These are phyloP conservation scores for Drosophila paracracens DNA, from an alignment of 2,888 invertebrate genomes.

Conservation along the genomic window DNA sequence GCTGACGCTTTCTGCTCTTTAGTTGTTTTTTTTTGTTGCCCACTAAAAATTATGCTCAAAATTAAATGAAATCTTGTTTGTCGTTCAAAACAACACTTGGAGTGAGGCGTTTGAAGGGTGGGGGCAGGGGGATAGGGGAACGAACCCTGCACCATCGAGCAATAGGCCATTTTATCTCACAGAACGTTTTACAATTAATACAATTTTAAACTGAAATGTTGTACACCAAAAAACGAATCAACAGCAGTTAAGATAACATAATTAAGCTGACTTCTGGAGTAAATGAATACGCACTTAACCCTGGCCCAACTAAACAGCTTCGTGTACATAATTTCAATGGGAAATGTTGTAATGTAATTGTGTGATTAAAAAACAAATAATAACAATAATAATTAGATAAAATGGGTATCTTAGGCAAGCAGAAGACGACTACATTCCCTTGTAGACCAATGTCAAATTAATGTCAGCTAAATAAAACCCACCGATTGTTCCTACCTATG, in stretches of 20 bases:
- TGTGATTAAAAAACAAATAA: background rate
- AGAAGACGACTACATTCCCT: background rate
- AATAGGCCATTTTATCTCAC: background rate
- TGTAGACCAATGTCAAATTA: background rate
- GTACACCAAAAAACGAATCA: background rate
- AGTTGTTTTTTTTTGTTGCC: constrained; percentile 42
- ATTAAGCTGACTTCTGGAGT: background rate
- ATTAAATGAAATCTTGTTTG: constrained; percentile 70
- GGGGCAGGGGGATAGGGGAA: no score
- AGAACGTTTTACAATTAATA: constrained; percentile 4
- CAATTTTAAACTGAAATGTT: background rate
- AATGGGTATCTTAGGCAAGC: background rate
- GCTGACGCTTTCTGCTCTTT: constrained; percentile 60
- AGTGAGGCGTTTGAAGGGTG: background rate
- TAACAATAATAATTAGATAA: background rate
- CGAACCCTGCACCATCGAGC: background rate
- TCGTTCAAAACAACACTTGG: constrained; percentile 4
- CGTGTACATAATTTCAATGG: background rate
- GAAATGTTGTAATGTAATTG: background rate
- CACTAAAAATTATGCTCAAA: constrained; percentile 72
- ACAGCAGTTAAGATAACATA: background rate
- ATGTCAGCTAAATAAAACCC: background rate
- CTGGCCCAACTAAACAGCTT: background rate
- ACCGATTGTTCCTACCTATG: background rate
- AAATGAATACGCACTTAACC: background rate